Conservation (phyloP, 1,140 invertebrate species). For the Sarcophaga bullata region DNA sequence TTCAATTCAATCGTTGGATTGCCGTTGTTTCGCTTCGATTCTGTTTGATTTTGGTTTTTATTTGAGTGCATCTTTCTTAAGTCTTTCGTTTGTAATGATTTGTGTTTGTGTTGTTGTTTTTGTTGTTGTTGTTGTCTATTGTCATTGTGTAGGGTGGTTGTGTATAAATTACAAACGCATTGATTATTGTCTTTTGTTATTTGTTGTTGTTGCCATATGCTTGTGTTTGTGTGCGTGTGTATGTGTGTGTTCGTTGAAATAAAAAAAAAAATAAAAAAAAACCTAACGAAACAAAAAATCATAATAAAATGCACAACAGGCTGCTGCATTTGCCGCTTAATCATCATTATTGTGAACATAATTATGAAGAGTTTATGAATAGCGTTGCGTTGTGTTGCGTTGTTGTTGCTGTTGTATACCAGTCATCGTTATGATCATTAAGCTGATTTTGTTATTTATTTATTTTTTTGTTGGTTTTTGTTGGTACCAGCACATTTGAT, state of each 20-base stretch:
- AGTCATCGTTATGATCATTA: not conserved
- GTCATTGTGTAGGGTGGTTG: not conserved
- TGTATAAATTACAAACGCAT: slow-evolving; percentile 40
- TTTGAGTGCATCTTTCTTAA: not conserved
- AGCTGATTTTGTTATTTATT: too few species aligned
- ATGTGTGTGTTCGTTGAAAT: slow-evolving; percentile 19
- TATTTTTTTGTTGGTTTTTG: too few species aligned
- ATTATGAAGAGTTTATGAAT: not conserved
- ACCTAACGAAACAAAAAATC: not conserved
- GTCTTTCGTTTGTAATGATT: too few species aligned
- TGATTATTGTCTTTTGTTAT: slow-evolving; percentile 17
- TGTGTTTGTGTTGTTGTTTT: too few species aligned
- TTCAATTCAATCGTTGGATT: not conserved
- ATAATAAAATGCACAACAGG: slow-evolving; percentile 64
- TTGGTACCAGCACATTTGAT: slow-evolving; percentile 30
- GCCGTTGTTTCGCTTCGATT: not conserved
- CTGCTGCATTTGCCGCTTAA: slow-evolving; percentile 57
- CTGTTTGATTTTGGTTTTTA: slow-evolving; percentile 1
- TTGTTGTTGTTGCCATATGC: not conserved
- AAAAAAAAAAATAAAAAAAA: too few species aligned
- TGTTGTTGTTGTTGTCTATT: not conserved
- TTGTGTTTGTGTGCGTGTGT: not conserved
- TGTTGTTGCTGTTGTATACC: not conserved
- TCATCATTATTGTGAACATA: slow-evolving; percentile 42
- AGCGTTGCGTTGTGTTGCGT: not conserved